Evolutionary conservation across 1,140 invertebrate genomes (phyloP), one percentile per base, ranked within the genome.

Genomic region (Streblospio benedicti): DNA sequence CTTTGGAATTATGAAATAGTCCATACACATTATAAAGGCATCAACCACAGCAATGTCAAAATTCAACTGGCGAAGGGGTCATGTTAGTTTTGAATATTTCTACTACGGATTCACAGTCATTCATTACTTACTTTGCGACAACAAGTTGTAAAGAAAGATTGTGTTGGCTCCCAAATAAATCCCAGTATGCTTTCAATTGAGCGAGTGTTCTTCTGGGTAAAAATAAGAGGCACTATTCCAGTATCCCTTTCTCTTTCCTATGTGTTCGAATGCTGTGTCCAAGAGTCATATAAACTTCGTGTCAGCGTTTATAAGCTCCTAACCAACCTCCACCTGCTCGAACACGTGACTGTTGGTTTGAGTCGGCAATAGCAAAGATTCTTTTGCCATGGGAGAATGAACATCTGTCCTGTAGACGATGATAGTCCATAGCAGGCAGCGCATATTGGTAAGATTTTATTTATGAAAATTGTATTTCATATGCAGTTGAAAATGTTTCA

Each of bases 311-410:
- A 18, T n/a, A n/a, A 47, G 44, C 27, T 47, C 44, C n/a, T 47
- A n/a, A 20, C 44, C 44, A 25, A 47, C 4, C 4, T 9, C 5
- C 58, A 55, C 43, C 62, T 55, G 54, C 52, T 12, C 35, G 41
- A 49, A 33, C 54, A 28, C 53, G 53, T 25, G 25, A 60, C 38
- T 20, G 38, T 32, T 58, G 31, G 52, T 33, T 52, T 45, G 25
- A 16, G 43, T 56, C 43, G 32, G 55, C 55, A 49, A 61, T 66
- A 67, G 25, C 25, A 27, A 23, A 20, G 71, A 71, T 74, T 81
- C 77, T 63, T n/a, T n/a, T n/a, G n/a, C n/a, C n/a, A n/a, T n/a
- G n/a, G n/a, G n/a, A n/a, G n/a, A n/a, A n/a, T n/a, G n/a, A n/a
- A n/a, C n/a, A n/a, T n/a, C n/a, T n/a, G n/a, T n/a, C n/a, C n/a